Evolutionary conservation across 1,140 invertebrate species (phyloP), one percentile per base, ranked within the genome.

Genomic region (Hormaphis cornu): DNA sequence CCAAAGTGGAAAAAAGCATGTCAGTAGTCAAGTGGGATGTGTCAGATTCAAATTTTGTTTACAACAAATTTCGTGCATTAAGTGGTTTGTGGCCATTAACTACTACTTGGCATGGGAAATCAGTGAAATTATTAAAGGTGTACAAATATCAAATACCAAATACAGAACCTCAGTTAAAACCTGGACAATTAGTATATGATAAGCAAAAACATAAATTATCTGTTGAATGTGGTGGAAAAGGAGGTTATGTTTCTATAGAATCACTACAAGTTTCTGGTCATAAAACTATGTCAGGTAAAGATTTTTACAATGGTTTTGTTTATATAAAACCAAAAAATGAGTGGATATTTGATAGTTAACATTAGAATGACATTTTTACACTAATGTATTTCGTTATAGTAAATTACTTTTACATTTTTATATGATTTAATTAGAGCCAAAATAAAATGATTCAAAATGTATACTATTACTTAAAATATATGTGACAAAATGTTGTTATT

Each of bases 31-130:
- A 80, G 71, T 91, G 88, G 87, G 71, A 79, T 3, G 74, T 80
- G 56, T 85, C 84, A 79, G 81, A 77, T 30, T 82, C 87, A 0
- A 75, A 73, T 66, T 74, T 86, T 73, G 75, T 90, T 18, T 87
- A 85, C 73, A 82, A 88, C 75, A 79, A 86, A 33, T 80, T 86
- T 73, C 79, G 88, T 74, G 86, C 86, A 5, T 76, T 90, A 56
- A 81, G 80, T 73, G 83, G 85, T 26, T 74, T 89, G 24, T 85
- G 85, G 75, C 77, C 82, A 8, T 76, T 89, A 37, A 82, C 77
- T 28, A 85, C 88, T 44, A 82, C 46, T 40, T 76, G 75, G 75
- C 63, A 74, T 26, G 72, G 70, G 1, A 20, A 16, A 26, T 20
- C 42, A 7, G 33, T 74, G 1, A 44, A 44, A 8, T 72, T 35